These are phyloP conservation scores for Byasa hedistus DNA, from an alignment of 2,888 invertebrate genomes.

Conservation along the genomic window DNA sequence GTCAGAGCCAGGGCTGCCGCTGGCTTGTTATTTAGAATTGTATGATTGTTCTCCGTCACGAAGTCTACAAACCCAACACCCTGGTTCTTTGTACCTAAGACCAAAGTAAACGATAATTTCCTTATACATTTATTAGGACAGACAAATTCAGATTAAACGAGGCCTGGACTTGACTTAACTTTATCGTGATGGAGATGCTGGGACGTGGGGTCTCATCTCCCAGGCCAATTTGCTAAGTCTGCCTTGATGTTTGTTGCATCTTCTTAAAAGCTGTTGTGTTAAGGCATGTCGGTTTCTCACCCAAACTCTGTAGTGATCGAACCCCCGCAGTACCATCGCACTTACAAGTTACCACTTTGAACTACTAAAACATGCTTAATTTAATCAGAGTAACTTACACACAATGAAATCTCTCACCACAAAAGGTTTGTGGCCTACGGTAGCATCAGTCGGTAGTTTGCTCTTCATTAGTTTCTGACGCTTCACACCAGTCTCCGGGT, in stretches of 20 bases:
- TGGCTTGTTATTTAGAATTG: slow-evolving; percentile 62
- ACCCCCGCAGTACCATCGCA: no score
- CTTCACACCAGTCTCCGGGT: slow-evolving; percentile 48
- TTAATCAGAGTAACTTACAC: slow-evolving; percentile 57
- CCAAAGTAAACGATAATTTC: not conserved
- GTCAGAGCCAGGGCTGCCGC: slow-evolving; percentile 63
- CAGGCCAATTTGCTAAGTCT: no score
- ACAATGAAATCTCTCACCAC: slow-evolving; percentile 78
- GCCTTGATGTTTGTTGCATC: no score
- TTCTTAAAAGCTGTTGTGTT: no score
- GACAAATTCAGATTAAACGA: no score
- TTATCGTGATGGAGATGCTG: no score
- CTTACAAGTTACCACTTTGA: no score
- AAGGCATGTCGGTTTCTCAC: no score
- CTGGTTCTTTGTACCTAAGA: slow-evolving; percentile 63
- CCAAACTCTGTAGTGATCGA: no score
- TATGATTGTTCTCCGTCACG: slow-evolving; percentile 62
- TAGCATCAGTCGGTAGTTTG: slow-evolving; percentile 73
- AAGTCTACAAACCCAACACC: slow-evolving; percentile 76
- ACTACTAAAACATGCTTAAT: no score
- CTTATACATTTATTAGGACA: not conserved
- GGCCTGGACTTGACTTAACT: no score
- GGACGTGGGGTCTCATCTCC: no score
- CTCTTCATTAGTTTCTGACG: slow-evolving; percentile 57
- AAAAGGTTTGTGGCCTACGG: slow-evolving; percentile 68